phyloP scores from a whole-genome alignment of 1,140 invertebrate species.

The Drosophila pseudoananassae region DNA sequence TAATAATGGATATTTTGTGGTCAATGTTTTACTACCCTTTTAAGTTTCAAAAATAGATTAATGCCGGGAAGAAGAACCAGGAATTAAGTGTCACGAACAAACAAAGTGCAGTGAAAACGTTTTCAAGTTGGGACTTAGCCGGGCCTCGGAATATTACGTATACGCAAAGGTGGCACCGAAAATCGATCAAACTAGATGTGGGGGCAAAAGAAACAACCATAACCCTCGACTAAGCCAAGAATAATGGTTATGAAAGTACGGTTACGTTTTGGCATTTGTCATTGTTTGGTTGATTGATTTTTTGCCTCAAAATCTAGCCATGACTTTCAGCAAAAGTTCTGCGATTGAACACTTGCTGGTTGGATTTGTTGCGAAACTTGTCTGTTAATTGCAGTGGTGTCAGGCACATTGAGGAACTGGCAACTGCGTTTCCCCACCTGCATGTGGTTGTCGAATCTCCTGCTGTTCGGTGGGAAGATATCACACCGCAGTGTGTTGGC shows the following conservation, averaged over 20 bases:
- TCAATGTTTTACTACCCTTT: background rate
- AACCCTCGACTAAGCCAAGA: constrained; percentile 35
- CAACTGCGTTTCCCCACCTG: constrained; percentile 11
- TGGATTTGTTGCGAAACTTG: constrained; percentile 34
- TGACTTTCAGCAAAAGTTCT: constrained; percentile 31
- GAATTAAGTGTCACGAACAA: constrained; percentile 1
- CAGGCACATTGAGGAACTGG: constrained; percentile 44
- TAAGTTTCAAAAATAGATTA: constrained; percentile 3
- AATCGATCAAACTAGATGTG: constrained; percentile 65
- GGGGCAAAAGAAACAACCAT: background rate
- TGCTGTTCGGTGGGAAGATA: constrained; percentile 31
- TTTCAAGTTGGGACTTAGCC: constrained; percentile 45
- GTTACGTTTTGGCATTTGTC: constrained; percentile 47
- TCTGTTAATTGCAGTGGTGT: constrained; percentile 53
- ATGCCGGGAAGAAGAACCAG: background rate
- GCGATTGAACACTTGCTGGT: constrained; percentile 27
- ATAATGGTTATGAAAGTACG: constrained; percentile 47
- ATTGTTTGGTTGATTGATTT: constrained; percentile 45
- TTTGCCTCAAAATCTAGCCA: constrained; percentile 6
- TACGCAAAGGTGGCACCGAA: constrained; percentile 50
- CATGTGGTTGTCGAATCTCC: constrained; percentile 25
- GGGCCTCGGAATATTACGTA: constrained; percentile 53
- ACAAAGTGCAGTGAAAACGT: constrained; percentile 43
- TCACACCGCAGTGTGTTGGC: constrained; percentile 35
- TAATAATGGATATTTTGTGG: background rate